Evolutionary conservation across 2,113 vertebrate genomes (phyloP).

Genomic region (Platycercus adscitus): DNA sequence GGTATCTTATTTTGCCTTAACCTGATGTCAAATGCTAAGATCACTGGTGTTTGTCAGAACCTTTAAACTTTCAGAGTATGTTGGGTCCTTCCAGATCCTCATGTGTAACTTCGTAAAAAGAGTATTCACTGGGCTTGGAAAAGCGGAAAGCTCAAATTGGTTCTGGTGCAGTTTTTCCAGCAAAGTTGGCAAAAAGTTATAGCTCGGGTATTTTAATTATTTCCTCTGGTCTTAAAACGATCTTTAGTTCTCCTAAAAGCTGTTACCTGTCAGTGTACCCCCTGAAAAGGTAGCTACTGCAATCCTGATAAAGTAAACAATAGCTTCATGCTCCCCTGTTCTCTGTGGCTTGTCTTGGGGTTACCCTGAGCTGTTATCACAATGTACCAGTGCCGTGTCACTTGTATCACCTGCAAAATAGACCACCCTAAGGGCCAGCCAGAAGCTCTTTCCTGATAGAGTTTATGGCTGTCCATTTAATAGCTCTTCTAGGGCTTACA

Average conservation of each 20-base stretch:
- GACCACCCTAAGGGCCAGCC: neutral
- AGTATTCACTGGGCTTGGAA: neutral
- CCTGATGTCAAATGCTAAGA: neutral
- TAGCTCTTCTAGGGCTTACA: neutral
- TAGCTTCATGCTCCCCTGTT: neutral
- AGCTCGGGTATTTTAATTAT: neutral
- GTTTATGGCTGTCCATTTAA: neutral
- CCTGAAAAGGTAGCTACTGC: neutral
- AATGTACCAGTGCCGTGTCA: accelerated
- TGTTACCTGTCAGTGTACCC: neutral
- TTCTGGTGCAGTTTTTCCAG: neutral
- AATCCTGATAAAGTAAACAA: neutral
- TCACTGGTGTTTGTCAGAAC: neutral
- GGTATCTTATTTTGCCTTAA: neutral
- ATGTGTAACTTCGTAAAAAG: neutral
- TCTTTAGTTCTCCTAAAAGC: neutral
- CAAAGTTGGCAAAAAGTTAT: neutral
- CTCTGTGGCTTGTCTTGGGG: neutral
- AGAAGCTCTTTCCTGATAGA: neutral
- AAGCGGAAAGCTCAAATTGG: neutral
- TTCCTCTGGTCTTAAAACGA: neutral
- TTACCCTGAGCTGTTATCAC: neutral
- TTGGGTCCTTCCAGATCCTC: neutral
- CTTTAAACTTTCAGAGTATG: neutral
- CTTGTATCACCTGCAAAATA: neutral